phyloP scores from a whole-genome alignment of 2,888 invertebrate species.

The Xylophagus ater region DNA sequence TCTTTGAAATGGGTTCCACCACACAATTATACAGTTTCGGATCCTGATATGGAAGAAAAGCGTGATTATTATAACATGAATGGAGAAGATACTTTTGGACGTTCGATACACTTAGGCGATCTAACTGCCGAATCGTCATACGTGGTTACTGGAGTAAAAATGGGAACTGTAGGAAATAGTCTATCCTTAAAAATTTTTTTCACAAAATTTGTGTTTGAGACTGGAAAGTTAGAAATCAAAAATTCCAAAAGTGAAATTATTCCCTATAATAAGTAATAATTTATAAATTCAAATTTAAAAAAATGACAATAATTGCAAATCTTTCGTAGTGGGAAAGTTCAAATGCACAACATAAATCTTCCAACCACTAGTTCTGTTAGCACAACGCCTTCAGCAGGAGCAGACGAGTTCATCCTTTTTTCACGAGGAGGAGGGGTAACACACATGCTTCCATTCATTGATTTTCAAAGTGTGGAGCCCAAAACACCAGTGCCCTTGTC shows the following conservation, averaged over 20 bases:
- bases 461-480: conserved; percentile 57
- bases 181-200: conserved; percentile 64
- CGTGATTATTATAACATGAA: conserved; percentile 59
- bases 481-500: conserved; percentile 50
- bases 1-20: conserved; percentile 52
- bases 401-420: too few relatives aligned
- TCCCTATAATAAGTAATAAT: too few relatives aligned
- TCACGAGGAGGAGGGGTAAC: conserved; percentile 60
- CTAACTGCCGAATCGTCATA: conserved; percentile 44
- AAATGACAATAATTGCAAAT: too few relatives aligned
- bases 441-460: conserved; percentile 65
- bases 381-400: too few relatives aligned
- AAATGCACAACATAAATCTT: too few relatives aligned
- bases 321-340: too few relatives aligned
- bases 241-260: too few relatives aligned
- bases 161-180: conserved; percentile 63
- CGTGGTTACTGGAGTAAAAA: conserved; percentile 58
- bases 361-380: too few relatives aligned
- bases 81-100: conserved; percentile 56
- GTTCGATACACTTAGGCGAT: conserved; percentile 65
- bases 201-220: conserved; percentile 62
- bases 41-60: conserved; percentile 43
- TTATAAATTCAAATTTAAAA: too few relatives aligned
- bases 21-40: conserved; percentile 44
- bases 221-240: conserved; percentile 58